Base-by-base conservation (phyloP, 2,888 invertebrate species). In the Plebejus melissa region DNA sequence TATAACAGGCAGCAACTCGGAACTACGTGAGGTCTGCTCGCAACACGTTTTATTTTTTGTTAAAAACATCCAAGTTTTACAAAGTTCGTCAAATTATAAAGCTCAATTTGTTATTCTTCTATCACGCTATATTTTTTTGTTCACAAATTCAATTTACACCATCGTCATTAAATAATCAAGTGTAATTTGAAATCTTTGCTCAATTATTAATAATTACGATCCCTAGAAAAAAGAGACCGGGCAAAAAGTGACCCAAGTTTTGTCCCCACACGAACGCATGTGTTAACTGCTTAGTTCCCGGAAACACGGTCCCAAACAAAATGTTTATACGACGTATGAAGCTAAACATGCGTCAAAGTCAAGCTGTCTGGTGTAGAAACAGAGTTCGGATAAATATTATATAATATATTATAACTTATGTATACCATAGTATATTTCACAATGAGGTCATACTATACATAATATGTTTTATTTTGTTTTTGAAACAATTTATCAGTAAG, bases 141-240 rank as follows among this genome's bases (percentile, higher is more conserved):
- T 65, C 28, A 28, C 28, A 36, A n/a, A 69, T 36, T 69, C n/a
- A 38, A 70, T 70, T 41, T 70, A 70, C 41, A 22, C 54, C 32
- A 65, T 65, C 65, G 13, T 65, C 28, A 72, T 72, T 72, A 72
- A 72, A 72, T 72, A 72, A 72, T 72, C 50, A 72, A 32, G 50
- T 72, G 32, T 72, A 72, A 72, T 72, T 72, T 72, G 16, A 16
- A 32, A 32, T 72, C 50, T 28, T 72, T 32, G 54, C 50, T 28
- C 70, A 70, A 70, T 70, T 70, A 70, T 41, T 41, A n/a, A 32
- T 54, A 22, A 72, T 72, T 72, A 72, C 65, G 65, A 65, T 72
- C 71, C 46, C 46, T 71, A 46, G 71, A 46, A 54, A 46, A 71
- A 54, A 54, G 46, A 54, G 13, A 4, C 16, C 54, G 16, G 54